A percentile compares a stretch with the other conserved stretches of the same genome.
Conservation (phyloP, 2,113 vertebrate genomes). For the Melierax canorus region DNA sequence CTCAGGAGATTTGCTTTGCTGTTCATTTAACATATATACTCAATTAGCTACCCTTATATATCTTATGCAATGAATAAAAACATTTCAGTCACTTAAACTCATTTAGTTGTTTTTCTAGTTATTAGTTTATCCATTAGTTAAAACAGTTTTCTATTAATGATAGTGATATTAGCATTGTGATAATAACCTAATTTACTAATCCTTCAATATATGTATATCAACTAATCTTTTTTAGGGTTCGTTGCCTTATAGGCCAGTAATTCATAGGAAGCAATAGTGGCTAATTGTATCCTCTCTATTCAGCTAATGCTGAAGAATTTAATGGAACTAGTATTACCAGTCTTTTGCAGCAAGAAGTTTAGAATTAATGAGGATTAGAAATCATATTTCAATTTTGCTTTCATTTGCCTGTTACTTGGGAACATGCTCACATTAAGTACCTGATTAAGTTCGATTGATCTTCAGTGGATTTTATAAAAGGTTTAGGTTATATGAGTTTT, state of each 20-base stretch:
- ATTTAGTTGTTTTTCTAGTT: conserved; percentile 1
- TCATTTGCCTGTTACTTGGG: background rate
- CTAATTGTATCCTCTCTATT: background rate
- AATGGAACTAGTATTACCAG: background rate
- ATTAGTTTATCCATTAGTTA: background rate
- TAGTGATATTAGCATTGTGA: background rate
- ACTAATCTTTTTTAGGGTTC: background rate
- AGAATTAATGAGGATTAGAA: conserved; percentile 36
- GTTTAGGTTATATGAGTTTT: background rate
- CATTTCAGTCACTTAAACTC: background rate
- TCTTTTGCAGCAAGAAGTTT: background rate
- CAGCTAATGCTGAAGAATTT: background rate
- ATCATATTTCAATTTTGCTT: background rate
- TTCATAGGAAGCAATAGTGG: background rate
- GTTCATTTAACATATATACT: background rate
- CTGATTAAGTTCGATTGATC: background rate
- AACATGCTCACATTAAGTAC: background rate
- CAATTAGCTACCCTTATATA: background rate
- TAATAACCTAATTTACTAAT: background rate
- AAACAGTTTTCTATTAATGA: background rate
- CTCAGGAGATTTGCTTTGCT: background rate
- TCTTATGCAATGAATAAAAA: background rate
- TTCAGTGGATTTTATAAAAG: background rate
- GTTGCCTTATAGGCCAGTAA: background rate
- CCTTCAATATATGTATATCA: background rate